Conservation (phyloP, 2,888 invertebrate species). For the Heliconius hortense region DNA sequence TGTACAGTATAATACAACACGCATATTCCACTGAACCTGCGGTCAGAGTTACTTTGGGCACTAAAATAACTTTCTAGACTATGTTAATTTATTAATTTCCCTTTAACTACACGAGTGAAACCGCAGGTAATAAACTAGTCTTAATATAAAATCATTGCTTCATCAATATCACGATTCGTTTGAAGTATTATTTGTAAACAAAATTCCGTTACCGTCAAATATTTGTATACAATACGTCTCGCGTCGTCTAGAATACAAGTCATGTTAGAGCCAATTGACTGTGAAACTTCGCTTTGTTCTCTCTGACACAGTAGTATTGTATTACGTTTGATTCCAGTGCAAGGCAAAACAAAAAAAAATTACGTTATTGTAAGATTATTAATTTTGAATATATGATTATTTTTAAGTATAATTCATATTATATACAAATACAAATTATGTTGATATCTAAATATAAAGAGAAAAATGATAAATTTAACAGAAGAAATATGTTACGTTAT, state of each 20-base stretch:
- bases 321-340: slow-evolving; percentile 7
- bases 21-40: no score
- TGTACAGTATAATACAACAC: no score
- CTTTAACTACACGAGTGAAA: no score
- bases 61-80: no score
- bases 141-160: neutral
- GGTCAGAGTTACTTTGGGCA: no score
- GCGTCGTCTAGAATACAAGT: neutral
- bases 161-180: neutral
- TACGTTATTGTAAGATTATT: neutral
- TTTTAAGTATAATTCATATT: no score
- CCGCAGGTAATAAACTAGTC: neutral
- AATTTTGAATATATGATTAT: neutral
- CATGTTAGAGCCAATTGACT: neutral
- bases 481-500: no score
- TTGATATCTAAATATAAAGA: no score
- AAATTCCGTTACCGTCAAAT: slow-evolving; percentile 7
- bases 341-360: neutral
- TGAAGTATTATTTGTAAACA: slow-evolving; percentile 20
- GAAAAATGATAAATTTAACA: no score
- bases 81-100: no score
- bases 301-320: neutral
- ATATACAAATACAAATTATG: no score
- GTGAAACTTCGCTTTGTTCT: neutral
- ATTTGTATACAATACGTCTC: slow-evolving; percentile 15